Percentiles rank a stretch among this genome's conserved stretches.
Evolutionary conservation across 2,888 invertebrate species (phyloP).

Genomic region (Lasioglossum pauxillum): DNA sequence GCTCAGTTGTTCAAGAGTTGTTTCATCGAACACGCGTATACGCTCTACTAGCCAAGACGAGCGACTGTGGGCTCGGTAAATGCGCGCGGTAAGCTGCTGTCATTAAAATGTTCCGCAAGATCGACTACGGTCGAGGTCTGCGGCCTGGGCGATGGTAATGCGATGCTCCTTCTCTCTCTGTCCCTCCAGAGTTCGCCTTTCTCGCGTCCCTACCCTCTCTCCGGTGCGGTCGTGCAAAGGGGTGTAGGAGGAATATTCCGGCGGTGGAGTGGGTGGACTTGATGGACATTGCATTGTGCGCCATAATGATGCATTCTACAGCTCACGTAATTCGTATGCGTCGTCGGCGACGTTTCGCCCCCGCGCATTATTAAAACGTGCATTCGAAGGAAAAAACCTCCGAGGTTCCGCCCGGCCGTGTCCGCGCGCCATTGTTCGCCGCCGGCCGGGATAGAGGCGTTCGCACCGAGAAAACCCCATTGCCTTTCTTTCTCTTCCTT

Average conservation of each 20-base stretch:
- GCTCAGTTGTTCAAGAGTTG: slow-evolving; percentile 75
- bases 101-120: slow-evolving; percentile 84
- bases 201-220: slow-evolving; percentile 42
- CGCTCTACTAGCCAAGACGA: slow-evolving; percentile 78
- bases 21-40: slow-evolving; percentile 75
- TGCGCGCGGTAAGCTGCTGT: slow-evolving; percentile 82
- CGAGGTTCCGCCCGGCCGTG: slow-evolving; percentile 50
- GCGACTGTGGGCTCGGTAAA: slow-evolving; percentile 75
- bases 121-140: slow-evolving; percentile 79
- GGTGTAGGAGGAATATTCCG: slow-evolving; percentile 67
- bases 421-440: slow-evolving; percentile 57
- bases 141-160: slow-evolving; percentile 74
- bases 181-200: slow-evolving; percentile 28
- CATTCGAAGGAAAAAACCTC: slow-evolving; percentile 68
- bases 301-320: slow-evolving; percentile 79
- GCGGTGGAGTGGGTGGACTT: slow-evolving; percentile 71
- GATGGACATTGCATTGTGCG: slow-evolving; percentile 80
- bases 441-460: slow-evolving; percentile 43
- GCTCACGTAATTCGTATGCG: slow-evolving; percentile 70
- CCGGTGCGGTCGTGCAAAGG: slow-evolving; percentile 56
- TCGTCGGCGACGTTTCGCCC: slow-evolving; percentile 69
- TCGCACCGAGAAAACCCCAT: slow-evolving; percentile 49
- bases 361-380: slow-evolving; percentile 70
- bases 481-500: slow-evolving; percentile 23
- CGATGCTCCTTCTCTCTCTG: slow-evolving; percentile 62